Conservation (phyloP, 2,113 vertebrate species). For the Variabilichromis moorii region DNA sequence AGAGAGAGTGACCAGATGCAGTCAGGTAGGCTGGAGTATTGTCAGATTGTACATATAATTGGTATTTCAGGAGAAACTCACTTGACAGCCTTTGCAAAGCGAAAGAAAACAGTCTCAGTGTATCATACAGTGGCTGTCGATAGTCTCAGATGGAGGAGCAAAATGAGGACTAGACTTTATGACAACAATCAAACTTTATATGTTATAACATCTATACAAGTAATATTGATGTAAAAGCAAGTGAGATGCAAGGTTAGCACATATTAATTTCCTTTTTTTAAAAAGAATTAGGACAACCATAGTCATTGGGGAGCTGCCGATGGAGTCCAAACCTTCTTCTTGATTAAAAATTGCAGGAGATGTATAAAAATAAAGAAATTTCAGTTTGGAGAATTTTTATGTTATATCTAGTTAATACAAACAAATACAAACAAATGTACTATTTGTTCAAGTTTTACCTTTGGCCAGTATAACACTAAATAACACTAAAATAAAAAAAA, state of each 20-base stretch:
- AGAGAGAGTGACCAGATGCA: neutral
- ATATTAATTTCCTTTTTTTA: fast-evolving
- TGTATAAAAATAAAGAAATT: neutral
- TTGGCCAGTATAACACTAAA: neutral
- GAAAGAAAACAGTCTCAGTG: neutral
- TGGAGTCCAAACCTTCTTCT: neutral
- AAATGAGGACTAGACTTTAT: neutral
- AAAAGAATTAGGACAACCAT: neutral
- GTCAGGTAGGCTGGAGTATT: neutral
- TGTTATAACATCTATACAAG: neutral
- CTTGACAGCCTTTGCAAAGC: constrained; percentile 4
- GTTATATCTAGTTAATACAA: neutral
- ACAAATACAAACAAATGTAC: neutral
- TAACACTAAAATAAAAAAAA: neutral
- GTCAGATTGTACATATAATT: constrained; percentile 21
- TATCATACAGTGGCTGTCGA: neutral
- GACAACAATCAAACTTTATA: neutral
- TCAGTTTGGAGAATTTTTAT: neutral
- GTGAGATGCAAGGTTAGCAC: neutral
- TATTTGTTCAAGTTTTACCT: neutral
- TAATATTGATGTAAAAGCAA: neutral
- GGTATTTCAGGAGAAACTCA: constrained; percentile 20
- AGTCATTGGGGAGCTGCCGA: neutral
- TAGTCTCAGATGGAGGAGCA: neutral
- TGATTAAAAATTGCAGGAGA: neutral